Evolutionary conservation across 2,888 invertebrate genomes (phyloP).

Genomic region (Theodoxus fluviatilis): DNA sequence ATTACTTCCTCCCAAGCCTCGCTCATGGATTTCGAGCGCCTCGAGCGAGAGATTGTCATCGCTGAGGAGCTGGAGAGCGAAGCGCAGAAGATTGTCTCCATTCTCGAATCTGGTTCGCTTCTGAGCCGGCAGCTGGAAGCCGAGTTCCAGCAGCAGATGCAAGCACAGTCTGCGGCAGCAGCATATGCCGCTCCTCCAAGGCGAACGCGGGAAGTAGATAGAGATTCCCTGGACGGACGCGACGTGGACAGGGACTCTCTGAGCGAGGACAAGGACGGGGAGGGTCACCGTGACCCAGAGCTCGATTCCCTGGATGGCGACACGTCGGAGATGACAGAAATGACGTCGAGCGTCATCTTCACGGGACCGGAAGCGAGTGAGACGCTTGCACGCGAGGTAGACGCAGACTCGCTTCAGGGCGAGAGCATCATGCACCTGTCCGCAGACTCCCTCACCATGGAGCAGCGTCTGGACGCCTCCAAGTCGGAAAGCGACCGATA

Average conservation of each 20-base stretch:
- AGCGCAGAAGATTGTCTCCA: slow-evolving; percentile 62
- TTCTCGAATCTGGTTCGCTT: slow-evolving; percentile 60
- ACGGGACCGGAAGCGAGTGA: slow-evolving; percentile 31
- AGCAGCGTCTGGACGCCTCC: slow-evolving; percentile 35
- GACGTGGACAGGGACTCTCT: slow-evolving; percentile 54
- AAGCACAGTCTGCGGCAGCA: slow-evolving; percentile 31
- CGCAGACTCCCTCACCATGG: slow-evolving; percentile 47
- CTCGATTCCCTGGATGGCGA: slow-evolving; percentile 56
- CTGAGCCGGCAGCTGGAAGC: slow-evolving; percentile 37
- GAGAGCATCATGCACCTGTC: slow-evolving; percentile 53
- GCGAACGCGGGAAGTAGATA: slow-evolving; percentile 36
- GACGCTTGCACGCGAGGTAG: slow-evolving; percentile 41
- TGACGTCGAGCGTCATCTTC: slow-evolving; percentile 54
- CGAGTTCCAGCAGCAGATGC: too few relatives aligned
- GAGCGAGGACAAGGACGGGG: slow-evolving; percentile 49
- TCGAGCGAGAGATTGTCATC: slow-evolving; percentile 56
- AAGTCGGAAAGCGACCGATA: slow-evolving; percentile 35
- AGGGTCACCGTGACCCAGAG: too few relatives aligned
- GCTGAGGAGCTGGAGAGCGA: slow-evolving; percentile 62
- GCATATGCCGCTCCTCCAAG: slow-evolving; percentile 28
- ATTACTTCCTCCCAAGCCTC: slow-evolving; percentile 60
- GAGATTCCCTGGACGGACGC: slow-evolving; percentile 51
- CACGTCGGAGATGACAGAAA: slow-evolving; percentile 52
- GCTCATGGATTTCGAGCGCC: slow-evolving; percentile 61
- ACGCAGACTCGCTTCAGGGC: slow-evolving; percentile 51